Percentiles rank a stretch among this genome's conserved stretches.
phyloP scores from a whole-genome alignment of 1,140 invertebrate species.

The Diabrotica undecimpunctata region DNA sequence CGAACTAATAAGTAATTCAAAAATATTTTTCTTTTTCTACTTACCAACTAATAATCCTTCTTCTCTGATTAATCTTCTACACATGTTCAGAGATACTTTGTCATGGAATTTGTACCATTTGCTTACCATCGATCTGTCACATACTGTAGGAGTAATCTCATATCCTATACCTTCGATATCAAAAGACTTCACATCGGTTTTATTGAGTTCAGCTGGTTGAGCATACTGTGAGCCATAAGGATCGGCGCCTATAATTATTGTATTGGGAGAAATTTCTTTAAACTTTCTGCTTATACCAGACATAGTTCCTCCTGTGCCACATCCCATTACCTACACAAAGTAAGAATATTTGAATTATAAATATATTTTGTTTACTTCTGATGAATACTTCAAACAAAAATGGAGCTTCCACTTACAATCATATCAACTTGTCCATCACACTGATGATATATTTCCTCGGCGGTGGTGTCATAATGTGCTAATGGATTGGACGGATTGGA shows the following conservation, averaged over 20 bases:
- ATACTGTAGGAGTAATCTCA: conserved; percentile 91
- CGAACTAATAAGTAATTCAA: no score
- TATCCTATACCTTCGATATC: conserved; percentile 85
- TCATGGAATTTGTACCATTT: conserved; percentile 86
- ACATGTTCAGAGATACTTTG: conserved; percentile 72
- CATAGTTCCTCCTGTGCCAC: conserved; percentile 90
- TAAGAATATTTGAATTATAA: neutral
- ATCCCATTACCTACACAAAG: conserved; percentile 56
- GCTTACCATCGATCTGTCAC: conserved; percentile 75
- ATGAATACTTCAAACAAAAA: neutral
- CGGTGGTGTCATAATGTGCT: conserved; percentile 89
- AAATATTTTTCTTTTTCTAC: conserved; percentile 6
- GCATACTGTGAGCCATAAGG: conserved; percentile 87
- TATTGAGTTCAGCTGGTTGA: conserved; percentile 64
- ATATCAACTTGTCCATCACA: conserved; percentile 78
- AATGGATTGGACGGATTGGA: conserved; percentile 83
- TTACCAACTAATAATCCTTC: conserved; percentile 91
- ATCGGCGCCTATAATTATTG: conserved; percentile 78
- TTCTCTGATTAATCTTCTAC: conserved; percentile 79
- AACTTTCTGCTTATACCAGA: conserved; percentile 81
- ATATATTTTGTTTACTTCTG: neutral
- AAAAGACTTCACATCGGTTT: conserved; percentile 64
- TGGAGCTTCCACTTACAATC: conserved; percentile 51
- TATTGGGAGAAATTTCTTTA: conserved; percentile 66
- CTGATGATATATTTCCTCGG: conserved; percentile 78